Evolutionary conservation across 2,113 vertebrate genomes (phyloP).

Genomic region (Dicerorhinus sumatrensis): DNA sequence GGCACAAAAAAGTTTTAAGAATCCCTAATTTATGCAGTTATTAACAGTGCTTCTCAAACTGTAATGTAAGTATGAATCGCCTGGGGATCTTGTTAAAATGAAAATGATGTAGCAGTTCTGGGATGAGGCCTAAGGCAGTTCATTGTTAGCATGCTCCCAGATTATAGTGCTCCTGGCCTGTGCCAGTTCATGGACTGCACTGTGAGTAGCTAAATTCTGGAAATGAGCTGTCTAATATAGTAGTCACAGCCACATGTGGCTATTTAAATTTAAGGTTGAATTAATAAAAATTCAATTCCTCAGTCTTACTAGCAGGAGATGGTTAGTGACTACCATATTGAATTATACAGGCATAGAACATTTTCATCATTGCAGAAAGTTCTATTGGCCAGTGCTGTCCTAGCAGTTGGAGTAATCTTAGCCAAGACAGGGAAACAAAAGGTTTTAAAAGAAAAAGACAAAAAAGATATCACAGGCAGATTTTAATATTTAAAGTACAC

Average conservation of each 20-base stretch:
- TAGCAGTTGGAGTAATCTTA: background rate
- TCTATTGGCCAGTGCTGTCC: background rate
- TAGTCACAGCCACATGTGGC: background rate
- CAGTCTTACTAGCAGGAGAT: background rate
- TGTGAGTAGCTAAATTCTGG: background rate
- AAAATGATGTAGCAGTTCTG: background rate
- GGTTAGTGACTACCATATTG: background rate
- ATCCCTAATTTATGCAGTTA: background rate
- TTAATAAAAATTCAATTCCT: background rate
- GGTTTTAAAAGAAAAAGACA: background rate
- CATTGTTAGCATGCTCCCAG: background rate
- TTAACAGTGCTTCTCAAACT: background rate
- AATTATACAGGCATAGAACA: background rate
- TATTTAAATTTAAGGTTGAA: background rate
- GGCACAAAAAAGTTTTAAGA: background rate
- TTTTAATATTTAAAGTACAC: background rate
- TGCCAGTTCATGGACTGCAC: background rate
- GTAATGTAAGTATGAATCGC: background rate
- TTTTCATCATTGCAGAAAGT: background rate
- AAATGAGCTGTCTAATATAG: background rate
- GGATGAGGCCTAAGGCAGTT: background rate
- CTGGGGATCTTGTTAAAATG: background rate
- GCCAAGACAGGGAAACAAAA: background rate
- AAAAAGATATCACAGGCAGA: background rate
- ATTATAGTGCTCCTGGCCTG: background rate